Percentiles rank a stretch among this genome's conserved stretches.
These are phyloP conservation scores for Dipus sagitta DNA, from an alignment of 2,797 vertebrate species.

Conservation along the genomic window DNA sequence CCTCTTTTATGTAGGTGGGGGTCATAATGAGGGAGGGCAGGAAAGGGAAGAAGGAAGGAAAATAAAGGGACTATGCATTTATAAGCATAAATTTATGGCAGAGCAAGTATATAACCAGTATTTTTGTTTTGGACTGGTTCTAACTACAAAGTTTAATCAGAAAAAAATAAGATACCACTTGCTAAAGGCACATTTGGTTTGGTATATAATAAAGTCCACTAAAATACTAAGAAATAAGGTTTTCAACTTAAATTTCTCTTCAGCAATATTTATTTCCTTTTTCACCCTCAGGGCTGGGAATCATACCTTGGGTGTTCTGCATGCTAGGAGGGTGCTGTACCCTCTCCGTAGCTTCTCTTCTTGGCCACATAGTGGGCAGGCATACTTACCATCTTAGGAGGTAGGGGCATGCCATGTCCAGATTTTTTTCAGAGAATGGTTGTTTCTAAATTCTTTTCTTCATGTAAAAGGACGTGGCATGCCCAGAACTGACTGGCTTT, in stretches of 20 bases:
- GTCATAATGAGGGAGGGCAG: not conserved
- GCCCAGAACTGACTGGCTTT: not conserved
- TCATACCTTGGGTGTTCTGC: not conserved
- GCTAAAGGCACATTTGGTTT: not conserved
- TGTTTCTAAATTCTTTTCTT: constrained; percentile 8
- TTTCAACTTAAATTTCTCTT: not conserved
- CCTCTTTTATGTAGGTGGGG: not conserved
- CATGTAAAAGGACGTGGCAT: not conserved
- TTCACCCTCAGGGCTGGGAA: not conserved
- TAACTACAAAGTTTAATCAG: not conserved
- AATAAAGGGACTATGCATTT: not conserved
- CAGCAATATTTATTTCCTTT: not conserved
- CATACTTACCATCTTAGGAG: not conserved
- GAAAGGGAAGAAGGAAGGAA: not conserved
- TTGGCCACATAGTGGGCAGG: not conserved
- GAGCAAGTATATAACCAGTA: not conserved
- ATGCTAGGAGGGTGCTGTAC: not conserved
- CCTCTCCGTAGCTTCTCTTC: not conserved
- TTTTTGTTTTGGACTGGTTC: not conserved
- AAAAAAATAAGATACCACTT: not conserved
- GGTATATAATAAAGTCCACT: not conserved
- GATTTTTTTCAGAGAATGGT: not conserved
- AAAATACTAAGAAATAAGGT: not conserved
- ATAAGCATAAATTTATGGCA: not conserved
- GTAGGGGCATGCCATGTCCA: not conserved